Conservation (phyloP, 2,113 vertebrate species). For the Forbesichthys agassizii region DNA sequence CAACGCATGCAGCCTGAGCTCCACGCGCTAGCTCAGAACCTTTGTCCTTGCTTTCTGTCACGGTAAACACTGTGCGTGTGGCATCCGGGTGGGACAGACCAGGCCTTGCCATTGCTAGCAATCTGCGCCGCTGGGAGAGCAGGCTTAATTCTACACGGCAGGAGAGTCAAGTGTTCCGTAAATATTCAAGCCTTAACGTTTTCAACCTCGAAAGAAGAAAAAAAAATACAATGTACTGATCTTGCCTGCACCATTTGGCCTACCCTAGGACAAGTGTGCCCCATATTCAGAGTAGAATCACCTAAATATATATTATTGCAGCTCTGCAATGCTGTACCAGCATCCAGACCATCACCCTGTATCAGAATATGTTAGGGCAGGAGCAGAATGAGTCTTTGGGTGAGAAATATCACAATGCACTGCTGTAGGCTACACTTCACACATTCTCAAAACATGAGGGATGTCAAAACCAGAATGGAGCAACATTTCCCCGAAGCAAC, state of each 20-base stretch:
- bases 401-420: constrained; percentile 10
- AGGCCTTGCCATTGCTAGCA: neutral
- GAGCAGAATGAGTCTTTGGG: neutral
- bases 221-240: no score
- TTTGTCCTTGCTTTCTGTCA: neutral
- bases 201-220: no score
- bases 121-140: neutral
- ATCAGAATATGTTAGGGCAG: neutral
- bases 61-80: neutral
- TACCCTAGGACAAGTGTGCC: no score
- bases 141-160: neutral
- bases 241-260: no score
- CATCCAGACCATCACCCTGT: no score
- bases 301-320: no score
- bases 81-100: neutral
- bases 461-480: constrained; percentile 67
- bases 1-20: neutral
- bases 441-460: constrained; percentile 28
- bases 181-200: neutral
- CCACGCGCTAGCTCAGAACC: neutral
- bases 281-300: no score
- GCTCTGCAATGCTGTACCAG: no score
- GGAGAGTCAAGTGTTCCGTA: neutral
- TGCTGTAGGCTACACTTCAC: constrained; percentile 10
- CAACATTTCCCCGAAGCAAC: constrained; percentile 57